Conservation (phyloP, 2,797 vertebrate species). For the Carduelis carduelis region DNA sequence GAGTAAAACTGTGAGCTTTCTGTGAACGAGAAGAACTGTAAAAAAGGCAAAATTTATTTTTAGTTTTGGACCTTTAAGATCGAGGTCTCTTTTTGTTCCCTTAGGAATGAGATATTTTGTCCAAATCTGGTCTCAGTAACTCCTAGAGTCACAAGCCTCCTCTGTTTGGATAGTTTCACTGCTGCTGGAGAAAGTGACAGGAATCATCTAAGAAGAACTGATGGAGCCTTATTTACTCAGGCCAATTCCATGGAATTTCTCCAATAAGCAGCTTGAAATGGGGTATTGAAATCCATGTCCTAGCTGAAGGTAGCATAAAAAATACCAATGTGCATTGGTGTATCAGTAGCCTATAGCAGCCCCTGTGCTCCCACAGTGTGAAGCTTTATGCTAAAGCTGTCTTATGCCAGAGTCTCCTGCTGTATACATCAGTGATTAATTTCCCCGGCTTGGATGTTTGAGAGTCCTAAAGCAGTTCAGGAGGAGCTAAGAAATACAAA, state of each 20-base stretch:
- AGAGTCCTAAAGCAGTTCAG: neutral
- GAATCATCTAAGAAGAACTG: neutral
- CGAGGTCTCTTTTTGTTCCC: neutral
- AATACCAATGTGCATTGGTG: neutral
- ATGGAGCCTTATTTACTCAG: neutral
- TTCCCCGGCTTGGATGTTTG: neutral
- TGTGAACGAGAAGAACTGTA: neutral
- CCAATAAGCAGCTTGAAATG: neutral
- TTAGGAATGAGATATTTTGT: conserved; percentile 33
- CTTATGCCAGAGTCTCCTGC: neutral
- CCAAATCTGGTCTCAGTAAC: conserved; percentile 12
- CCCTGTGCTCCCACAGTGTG: neutral
- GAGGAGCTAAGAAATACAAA: neutral
- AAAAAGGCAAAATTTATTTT: conserved; percentile 20
- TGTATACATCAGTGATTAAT: neutral
- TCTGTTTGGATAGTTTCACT: neutral
- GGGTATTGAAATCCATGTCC: neutral
- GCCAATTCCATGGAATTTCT: neutral
- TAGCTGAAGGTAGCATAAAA: neutral
- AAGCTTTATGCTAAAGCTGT: neutral
- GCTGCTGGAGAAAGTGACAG: neutral
- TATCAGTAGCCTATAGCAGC: neutral
- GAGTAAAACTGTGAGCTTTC: neutral
- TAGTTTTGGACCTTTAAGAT: neutral
- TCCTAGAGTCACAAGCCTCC: neutral